Percentiles rank a stretch among this genome's conserved stretches.
Conservation (phyloP, 2,113 vertebrate genomes). For the Mus spicilegus region DNA sequence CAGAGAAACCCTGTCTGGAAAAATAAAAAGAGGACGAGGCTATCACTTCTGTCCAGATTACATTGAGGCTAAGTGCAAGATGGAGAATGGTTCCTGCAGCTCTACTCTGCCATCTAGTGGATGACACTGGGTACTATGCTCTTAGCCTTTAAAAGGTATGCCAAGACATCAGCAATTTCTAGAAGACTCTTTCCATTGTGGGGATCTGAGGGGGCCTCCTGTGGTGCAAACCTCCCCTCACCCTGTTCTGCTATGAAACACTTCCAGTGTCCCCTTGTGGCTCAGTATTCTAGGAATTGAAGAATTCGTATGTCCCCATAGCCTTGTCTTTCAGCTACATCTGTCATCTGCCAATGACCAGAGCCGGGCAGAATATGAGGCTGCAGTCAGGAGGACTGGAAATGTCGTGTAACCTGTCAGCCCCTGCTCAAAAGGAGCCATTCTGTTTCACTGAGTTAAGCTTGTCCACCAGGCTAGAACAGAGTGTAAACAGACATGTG, state of each 20-base stretch:
- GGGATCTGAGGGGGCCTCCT: not conserved
- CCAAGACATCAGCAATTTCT: fast-evolving
- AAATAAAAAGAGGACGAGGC: not conserved
- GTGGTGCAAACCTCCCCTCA: not conserved
- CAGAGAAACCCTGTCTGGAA: not conserved
- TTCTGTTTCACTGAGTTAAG: not conserved
- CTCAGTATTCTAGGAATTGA: not conserved
- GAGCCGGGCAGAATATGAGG: not conserved
- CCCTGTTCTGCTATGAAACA: not conserved
- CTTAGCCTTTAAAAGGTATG: not conserved
- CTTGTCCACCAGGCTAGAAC: not conserved
- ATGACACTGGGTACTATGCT: fast-evolving
- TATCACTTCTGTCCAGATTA: not conserved
- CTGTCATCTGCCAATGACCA: not conserved
- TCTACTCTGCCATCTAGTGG: slow-evolving; percentile 55
- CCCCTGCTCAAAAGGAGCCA: not conserved
- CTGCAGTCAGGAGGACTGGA: not conserved
- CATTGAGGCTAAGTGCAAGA: not conserved
- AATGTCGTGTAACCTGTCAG: not conserved
- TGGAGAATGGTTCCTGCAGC: not conserved
- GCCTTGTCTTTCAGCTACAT: not conserved
- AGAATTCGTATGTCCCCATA: not conserved
- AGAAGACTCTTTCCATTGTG: not conserved
- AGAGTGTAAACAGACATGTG: not conserved
- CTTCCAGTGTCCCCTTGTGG: not conserved